Base-by-base conservation (phyloP, 2,888 invertebrate genomes). In the Corythucha ciliata region DNA sequence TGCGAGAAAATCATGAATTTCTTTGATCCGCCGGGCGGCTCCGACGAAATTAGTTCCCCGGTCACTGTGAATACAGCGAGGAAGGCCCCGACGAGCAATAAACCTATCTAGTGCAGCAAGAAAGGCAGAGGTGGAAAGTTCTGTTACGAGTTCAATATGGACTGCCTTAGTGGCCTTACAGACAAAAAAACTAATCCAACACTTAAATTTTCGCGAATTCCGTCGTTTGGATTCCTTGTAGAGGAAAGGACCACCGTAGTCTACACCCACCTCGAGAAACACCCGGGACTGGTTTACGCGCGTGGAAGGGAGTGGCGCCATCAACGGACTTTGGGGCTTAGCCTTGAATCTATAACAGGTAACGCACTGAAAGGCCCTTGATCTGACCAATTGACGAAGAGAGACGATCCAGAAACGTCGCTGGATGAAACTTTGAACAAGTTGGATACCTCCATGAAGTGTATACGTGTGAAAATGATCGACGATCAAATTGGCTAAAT, bases 21-120 rank as follows among this genome's bases (percentile, higher is more conserved):
- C 39, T 24, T 48, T 25, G 10, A 57, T 26, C 20, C 55, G 34
- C 8, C 39, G 48, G 29, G 55, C 54, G 1, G 66, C 64, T 3
- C 64, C 66, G 2, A 65, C 59, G 47, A 66, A 67, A 51, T 65
- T 67, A 2, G 63, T 63, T 1, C 63, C 65, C 26, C 65, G 64
- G 46, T 68, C 67, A 2, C 63, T 63, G 39, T 57, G 62, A 0
- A 68, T 57, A 1, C 61, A 50, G 8, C 41, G 18, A 1, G 61
- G 61, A 14, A 57, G 39, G 2, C 65, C 67, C 34, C 65, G 41
- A 14, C 65, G 24, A 1, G 62, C 53, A 0, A 63, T 51, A 42
- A 67, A 67, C 39, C 65, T 46, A 4, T 62, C 52, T 5, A 66
- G 48, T 1, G 64, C 57, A 0, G 63, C 62, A 2, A 67, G 10